A percentile compares a stretch with the other conserved stretches of the same genome.
phyloP scores from a whole-genome alignment of 2,113 vertebrate species.

The Ameiurus melas region DNA sequence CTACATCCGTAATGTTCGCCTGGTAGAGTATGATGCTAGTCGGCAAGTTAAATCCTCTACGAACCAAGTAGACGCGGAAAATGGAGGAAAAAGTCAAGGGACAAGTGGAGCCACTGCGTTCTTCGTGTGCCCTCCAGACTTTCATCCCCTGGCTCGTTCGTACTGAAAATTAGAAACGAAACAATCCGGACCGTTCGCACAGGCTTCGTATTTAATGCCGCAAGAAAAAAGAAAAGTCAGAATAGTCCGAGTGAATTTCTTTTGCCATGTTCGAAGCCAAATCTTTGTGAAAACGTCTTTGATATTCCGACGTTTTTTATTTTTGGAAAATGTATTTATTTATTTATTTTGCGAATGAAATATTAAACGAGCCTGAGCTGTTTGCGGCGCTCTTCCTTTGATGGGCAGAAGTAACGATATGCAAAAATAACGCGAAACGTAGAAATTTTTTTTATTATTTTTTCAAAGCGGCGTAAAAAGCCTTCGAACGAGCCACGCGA shows the following conservation, averaged over 20 bases:
- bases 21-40: background rate
- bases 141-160: background rate
- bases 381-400: conserved; percentile 76
- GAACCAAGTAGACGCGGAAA: background rate
- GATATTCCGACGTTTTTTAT: conserved; percentile 72
- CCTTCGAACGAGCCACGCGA: conserved; percentile 79
- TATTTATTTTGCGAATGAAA: no score
- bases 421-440: conserved; percentile 81
- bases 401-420: conserved; percentile 77
- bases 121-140: background rate
- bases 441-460: no score
- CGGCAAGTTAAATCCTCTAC: background rate
- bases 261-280: conserved; percentile 71
- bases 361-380: conserved; percentile 75
- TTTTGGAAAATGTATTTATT: no score
- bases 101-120: background rate
- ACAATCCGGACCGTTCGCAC: conserved; percentile 70
- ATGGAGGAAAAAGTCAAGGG: background rate
- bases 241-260: conserved; percentile 58
- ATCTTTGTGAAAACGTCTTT: conserved; percentile 71
- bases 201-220: conserved; percentile 57
- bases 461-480: conserved; percentile 77
- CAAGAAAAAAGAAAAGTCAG: conserved; percentile 45
- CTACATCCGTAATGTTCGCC: background rate
- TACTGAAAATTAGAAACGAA: conserved; percentile 50